A percentile compares a stretch with the other conserved stretches of the same genome.
These are phyloP conservation scores for Ectemnius lituratus DNA, from an alignment of 2,888 invertebrate genomes.

Conservation along the genomic window DNA sequence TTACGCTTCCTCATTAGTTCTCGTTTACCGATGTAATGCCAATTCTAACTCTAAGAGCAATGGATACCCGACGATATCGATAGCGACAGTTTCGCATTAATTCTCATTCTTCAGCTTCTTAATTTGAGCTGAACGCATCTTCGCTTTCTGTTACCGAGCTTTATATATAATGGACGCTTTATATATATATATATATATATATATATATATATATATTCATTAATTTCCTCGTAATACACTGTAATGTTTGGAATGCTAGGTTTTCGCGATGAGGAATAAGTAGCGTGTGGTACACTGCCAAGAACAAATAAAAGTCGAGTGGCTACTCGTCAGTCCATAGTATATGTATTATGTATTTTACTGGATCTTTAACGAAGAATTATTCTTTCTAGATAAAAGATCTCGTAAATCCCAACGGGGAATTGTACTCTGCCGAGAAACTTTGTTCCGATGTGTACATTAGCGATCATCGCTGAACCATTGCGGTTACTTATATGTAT, in stretches of 20 bases:
- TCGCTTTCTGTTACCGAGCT: too few relatives aligned
- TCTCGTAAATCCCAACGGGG: constrained; percentile 49
- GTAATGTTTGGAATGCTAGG: not conserved
- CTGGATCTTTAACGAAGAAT: constrained; percentile 31
- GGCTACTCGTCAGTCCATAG: constrained; percentile 8
- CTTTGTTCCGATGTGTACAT: constrained; percentile 6
- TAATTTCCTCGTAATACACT: too few relatives aligned
- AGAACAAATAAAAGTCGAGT: too few relatives aligned
- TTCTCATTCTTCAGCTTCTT: too few relatives aligned
- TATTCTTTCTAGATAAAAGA: constrained; percentile 44
- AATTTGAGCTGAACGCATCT: too few relatives aligned
- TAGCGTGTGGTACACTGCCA: too few relatives aligned
- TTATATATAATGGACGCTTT: too few relatives aligned
- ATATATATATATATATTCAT: too few relatives aligned
- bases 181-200: too few relatives aligned
- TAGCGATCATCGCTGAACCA: constrained; percentile 29
- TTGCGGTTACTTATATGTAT: constrained; percentile 5
- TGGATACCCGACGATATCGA: too few relatives aligned
- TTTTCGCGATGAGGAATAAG: not conserved
- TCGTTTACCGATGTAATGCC: constrained; percentile 22
- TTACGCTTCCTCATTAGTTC: constrained; percentile 32
- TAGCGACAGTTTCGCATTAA: too few relatives aligned
- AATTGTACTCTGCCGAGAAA: constrained; percentile 22
- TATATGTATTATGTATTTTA: constrained; percentile 26
- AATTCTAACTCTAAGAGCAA: not conserved